These are phyloP conservation scores for Drosophila insularis DNA, from an alignment of 1,140 invertebrate genomes.

Conservation along the genomic window DNA sequence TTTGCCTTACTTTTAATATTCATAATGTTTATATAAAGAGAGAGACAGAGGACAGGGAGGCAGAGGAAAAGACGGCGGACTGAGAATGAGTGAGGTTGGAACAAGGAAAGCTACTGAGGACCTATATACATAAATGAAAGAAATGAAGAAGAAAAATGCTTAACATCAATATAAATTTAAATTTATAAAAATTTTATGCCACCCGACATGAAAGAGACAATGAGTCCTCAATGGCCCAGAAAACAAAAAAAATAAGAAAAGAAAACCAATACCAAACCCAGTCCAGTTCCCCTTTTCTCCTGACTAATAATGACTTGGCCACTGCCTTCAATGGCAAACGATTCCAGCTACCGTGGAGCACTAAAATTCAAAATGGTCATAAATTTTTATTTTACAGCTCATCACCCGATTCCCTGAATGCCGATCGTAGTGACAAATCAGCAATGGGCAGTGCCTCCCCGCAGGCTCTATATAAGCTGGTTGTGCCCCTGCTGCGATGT, in stretches of 20 bases:
- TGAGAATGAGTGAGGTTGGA: not conserved
- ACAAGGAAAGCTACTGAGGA: not conserved
- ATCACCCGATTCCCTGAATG: slow-evolving; percentile 92
- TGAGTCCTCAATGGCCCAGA: not conserved
- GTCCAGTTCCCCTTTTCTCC: not conserved
- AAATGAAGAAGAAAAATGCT: slow-evolving; percentile 5
- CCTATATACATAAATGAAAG: slow-evolving; percentile 2
- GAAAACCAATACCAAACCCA: not conserved
- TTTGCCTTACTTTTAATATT: slow-evolving; percentile 62
- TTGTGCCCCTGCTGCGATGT: slow-evolving; percentile 94
- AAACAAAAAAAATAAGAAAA: not conserved
- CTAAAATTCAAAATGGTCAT: slow-evolving; percentile 59
- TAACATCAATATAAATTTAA: slow-evolving; percentile 9
- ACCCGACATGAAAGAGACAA: slow-evolving; percentile 7
- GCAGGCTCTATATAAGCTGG: slow-evolving; percentile 94
- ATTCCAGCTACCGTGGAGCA: slow-evolving; percentile 24
- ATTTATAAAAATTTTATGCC: slow-evolving; percentile 9
- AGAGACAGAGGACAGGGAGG: not conserved
- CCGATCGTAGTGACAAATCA: slow-evolving; percentile 89
- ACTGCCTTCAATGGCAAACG: too few relatives aligned
- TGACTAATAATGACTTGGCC: not conserved
- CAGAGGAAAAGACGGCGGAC: not conserved
- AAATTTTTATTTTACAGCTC: slow-evolving; percentile 85
- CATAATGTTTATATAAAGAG: slow-evolving; percentile 58
- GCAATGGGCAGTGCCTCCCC: slow-evolving; percentile 87